Conservation (phyloP, 2,888 invertebrate genomes). For the Ormyrus rosae region DNA sequence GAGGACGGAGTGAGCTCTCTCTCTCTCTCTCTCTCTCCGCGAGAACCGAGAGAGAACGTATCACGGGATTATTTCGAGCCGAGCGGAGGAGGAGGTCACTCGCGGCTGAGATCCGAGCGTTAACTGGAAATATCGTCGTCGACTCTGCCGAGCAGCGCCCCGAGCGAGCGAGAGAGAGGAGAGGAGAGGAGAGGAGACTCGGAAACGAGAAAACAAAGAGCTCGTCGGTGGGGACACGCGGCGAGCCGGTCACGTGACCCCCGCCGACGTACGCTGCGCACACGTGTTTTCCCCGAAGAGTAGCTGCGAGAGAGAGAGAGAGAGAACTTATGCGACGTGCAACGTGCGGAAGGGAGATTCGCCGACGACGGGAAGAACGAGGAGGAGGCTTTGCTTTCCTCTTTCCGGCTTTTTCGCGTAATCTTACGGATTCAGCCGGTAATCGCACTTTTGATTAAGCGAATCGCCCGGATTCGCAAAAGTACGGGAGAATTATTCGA, state of each 20-base stretch:
- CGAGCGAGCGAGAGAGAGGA: slow-evolving; percentile 32
- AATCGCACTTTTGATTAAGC: too few species aligned
- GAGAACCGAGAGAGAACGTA: not conserved
- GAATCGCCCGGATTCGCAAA: too few species aligned
- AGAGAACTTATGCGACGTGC: not conserved
- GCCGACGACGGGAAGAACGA: not conserved
- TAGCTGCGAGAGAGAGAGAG: not conserved
- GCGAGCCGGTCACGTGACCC: slow-evolving; percentile 35
- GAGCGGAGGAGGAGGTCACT: slow-evolving; percentile 27
- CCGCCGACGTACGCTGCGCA: not conserved
- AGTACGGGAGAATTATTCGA: too few species aligned
- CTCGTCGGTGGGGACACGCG: slow-evolving; percentile 18
- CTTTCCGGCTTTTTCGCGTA: too few species aligned
- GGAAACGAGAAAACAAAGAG: slow-evolving; percentile 31
- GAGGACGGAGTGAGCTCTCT: not conserved
- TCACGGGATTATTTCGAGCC: not conserved
- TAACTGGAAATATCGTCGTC: slow-evolving; percentile 33
- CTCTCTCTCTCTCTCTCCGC: not conserved
- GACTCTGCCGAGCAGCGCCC: too few species aligned
- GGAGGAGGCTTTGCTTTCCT: too few species aligned
- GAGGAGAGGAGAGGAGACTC: slow-evolving; percentile 3
- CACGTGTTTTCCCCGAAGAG: slow-evolving; percentile 23
- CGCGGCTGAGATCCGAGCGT: slow-evolving; percentile 52
- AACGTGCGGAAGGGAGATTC: not conserved
- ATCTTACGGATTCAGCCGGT: too few species aligned